Evolutionary conservation across 2,113 vertebrate genomes (phyloP), one percentile per base, ranked within the genome.

Genomic region (Vanacampus margaritifer): DNA sequence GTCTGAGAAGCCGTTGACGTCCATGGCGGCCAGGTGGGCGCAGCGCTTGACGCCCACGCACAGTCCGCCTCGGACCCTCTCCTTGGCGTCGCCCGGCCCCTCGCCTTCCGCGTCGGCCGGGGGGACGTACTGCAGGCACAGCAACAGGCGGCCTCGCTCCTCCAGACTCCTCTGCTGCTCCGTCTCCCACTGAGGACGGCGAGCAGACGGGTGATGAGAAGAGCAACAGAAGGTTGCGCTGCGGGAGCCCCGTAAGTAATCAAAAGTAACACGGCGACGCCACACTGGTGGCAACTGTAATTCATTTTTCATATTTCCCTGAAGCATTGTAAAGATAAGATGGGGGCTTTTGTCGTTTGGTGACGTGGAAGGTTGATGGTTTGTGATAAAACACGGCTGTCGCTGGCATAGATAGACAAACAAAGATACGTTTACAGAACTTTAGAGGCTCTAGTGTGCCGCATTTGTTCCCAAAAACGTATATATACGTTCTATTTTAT

Each of bases 21-120:
- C 94, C 94, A 96, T 95, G 59, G 95, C 94, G 2, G 94, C 95
- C 69, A 96, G 88, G 76, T 95, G 94, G 59, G 94, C 94, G 1
- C 95, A 95, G 73, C 94, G 94, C 5, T 92, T 78, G 14, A 96
- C 93, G 19, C 93, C 93, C 62, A 96, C 94, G 39, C 93, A 91
- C 35, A 95, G 82, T n/a, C 94, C 95, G 0, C 83, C 92, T 13
- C 93, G 90, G n/a, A 90, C 91, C 24, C 90, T 88, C 77, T 95
- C 94, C 41, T 93, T 93, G 82, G 90, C 69, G 71, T 78, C 78
- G 0, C 64, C 79, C 69, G 76, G 76, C 16, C 76, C 76, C 24
- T 90, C 84, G 67, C 68, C 83, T 37, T 69, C 6, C 73, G 90
- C 80, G 39, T 67, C 6, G 32, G 78, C 72, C 1, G 39, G 91